A percentile compares a stretch with the other conserved stretches of the same genome.
Evolutionary conservation across 2,888 invertebrate genomes (phyloP).

Genomic region (Myathropa florea): DNA sequence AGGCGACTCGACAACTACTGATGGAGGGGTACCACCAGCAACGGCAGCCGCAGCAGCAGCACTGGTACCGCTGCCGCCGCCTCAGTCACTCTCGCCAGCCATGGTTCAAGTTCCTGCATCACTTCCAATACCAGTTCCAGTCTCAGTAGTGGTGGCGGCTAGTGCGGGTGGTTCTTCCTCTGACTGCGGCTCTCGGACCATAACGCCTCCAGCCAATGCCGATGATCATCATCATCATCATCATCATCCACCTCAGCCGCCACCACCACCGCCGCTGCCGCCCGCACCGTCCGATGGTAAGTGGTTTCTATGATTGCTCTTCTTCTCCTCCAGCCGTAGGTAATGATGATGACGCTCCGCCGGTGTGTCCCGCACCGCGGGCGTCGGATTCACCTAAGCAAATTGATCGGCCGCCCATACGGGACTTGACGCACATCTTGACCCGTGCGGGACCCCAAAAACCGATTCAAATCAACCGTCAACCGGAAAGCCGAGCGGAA

Average conservation of each 20-base stretch:
- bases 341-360: conserved; percentile 49
- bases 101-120: conserved; percentile 67
- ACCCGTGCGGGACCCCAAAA: conserved; percentile 63
- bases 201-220: conserved; percentile 54
- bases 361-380: conserved; percentile 10
- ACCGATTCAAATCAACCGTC: conserved; percentile 47
- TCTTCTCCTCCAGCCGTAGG: conserved; percentile 9
- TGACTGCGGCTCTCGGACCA: conserved; percentile 37
- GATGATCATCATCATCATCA: conserved; percentile 48
- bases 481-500: conserved; percentile 64
- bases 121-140: conserved; percentile 61
- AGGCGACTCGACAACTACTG: conserved; percentile 59
- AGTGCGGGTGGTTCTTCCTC: conserved; percentile 55
- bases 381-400: conserved; percentile 40
- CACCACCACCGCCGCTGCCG: conserved; percentile 72
- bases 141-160: conserved; percentile 35
- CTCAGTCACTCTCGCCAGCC: conserved; percentile 67
- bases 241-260: conserved; percentile 69
- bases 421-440: conserved; percentile 60
- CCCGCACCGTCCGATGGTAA: conserved; percentile 54
- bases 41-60: conserved; percentile 57
- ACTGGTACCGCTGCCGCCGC: conserved; percentile 20
- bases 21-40: conserved; percentile 43
- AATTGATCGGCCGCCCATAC: conserved; percentile 21
- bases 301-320: conserved; percentile 63